These are phyloP conservation scores for Chamaetylas fuelleborni DNA, from an alignment of 2,113 vertebrate species.

Conservation along the genomic window DNA sequence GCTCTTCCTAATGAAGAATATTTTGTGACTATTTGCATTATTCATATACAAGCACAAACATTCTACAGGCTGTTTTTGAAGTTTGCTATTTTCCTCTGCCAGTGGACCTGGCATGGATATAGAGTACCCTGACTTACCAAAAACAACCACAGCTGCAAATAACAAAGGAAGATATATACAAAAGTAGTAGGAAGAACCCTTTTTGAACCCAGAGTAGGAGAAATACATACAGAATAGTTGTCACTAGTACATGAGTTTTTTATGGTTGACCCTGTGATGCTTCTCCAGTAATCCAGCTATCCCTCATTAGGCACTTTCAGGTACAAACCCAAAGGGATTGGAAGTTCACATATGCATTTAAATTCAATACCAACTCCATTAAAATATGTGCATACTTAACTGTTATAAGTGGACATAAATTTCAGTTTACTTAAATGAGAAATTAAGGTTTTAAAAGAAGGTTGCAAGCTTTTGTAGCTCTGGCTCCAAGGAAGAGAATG, in stretches of 20 bases:
- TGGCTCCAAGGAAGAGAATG: background rate
- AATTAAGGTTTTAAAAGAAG: background rate
- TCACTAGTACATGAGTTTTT: background rate
- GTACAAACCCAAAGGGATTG: background rate
- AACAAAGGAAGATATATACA: background rate
- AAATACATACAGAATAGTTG: background rate
- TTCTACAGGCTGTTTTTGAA: background rate
- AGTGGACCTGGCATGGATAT: background rate
- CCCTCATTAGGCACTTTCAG: background rate
- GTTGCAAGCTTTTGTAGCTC: background rate
- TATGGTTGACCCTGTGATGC: rapidly evolving
- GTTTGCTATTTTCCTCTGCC: background rate
- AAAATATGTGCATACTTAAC: background rate
- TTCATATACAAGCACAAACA: background rate
- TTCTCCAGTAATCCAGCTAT: background rate
- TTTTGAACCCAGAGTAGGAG: background rate
- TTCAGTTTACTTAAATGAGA: background rate
- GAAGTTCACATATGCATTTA: background rate
- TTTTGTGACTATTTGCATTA: background rate
- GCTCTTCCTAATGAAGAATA: background rate
- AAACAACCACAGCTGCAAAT: background rate
- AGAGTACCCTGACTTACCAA: background rate
- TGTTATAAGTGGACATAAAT: background rate
- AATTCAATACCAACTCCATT: background rate
- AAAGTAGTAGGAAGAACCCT: background rate